Conservation (phyloP, 2,113 vertebrate species). For the Crotalus tigris region DNA sequence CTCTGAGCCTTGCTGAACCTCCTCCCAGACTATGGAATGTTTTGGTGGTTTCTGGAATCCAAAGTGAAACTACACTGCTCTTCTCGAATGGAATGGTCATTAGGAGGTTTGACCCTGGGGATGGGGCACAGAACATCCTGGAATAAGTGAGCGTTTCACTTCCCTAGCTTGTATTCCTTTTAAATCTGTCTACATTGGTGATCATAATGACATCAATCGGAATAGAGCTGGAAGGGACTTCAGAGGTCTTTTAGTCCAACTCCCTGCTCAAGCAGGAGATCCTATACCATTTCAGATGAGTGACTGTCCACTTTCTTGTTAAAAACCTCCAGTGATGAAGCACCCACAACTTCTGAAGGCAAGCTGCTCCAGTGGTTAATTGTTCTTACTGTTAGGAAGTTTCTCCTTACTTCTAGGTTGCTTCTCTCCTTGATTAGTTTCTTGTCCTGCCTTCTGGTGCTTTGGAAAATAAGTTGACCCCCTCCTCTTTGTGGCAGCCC, state of each 20-base stretch:
- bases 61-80: background rate
- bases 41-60: background rate
- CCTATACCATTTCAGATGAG: background rate
- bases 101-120: background rate
- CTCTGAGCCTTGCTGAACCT: background rate
- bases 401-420: background rate
- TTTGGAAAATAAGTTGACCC: background rate
- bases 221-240: background rate
- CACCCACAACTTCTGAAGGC: background rate
- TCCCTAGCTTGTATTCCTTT: background rate
- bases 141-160: background rate
- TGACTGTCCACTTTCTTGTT: background rate
- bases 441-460: background rate
- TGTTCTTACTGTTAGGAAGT: background rate
- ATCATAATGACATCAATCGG: background rate
- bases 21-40: background rate
- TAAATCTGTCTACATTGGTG: background rate
- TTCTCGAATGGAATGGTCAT: background rate
- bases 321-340: background rate
- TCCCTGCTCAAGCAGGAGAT: background rate
- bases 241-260: background rate
- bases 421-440: background rate
- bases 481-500: background rate
- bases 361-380: background rate
- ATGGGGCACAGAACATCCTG: background rate